phyloP scores from a whole-genome alignment of 2,888 invertebrate species.

The Yponomeuta malinellus region DNA sequence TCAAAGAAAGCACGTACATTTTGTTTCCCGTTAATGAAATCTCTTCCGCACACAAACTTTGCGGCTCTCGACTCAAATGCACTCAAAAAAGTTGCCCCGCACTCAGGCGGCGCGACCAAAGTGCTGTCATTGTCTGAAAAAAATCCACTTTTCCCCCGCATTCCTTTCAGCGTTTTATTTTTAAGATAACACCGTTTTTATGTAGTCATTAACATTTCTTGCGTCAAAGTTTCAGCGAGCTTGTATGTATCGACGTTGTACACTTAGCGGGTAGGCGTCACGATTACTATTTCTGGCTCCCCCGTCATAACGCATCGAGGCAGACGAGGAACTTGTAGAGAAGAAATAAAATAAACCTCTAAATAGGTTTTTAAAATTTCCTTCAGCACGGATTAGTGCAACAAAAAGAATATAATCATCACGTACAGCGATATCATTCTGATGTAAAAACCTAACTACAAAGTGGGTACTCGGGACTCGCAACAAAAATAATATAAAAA shows the following conservation, averaged over 20 bases:
- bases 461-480: too few species aligned
- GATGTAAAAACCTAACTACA: too few species aligned
- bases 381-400: too few species aligned
- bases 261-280: not conserved
- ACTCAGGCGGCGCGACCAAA: not conserved
- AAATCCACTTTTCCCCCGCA: not conserved
- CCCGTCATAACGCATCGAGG: not conserved
- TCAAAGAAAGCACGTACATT: not conserved
- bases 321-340: not conserved
- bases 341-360: not conserved
- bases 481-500: too few species aligned
- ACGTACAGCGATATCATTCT: too few species aligned
- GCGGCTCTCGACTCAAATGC: not conserved
- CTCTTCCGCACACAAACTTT: not conserved
- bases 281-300: not conserved
- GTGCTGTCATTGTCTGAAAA: not conserved
- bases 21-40: not conserved
- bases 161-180: not conserved
- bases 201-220: slow-evolving; percentile 1
- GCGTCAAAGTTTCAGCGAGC: slow-evolving; percentile 1
- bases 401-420: too few species aligned
- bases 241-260: not conserved
- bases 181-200: not conserved
- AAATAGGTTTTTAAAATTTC: too few species aligned
- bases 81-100: not conserved